Conservation (phyloP, 2,113 vertebrate genomes). For the Tachycineta bicolor region DNA sequence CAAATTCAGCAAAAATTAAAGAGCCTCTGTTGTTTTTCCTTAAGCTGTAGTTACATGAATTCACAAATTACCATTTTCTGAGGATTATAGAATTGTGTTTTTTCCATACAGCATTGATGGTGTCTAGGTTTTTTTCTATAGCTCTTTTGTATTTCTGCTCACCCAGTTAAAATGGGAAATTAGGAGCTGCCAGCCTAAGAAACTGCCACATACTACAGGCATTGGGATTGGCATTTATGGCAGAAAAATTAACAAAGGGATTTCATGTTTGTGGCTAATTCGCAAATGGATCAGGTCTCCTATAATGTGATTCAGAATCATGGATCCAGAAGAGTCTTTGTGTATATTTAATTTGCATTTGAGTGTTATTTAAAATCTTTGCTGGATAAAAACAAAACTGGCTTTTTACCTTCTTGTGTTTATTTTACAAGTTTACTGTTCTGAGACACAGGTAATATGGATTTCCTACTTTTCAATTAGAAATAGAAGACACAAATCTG, state of each 20-base stretch:
- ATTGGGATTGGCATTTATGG: neutral
- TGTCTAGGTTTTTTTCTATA: neutral
- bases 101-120: neutral
- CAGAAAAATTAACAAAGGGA: neutral
- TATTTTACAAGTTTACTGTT: neutral
- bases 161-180: neutral
- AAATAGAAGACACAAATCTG: neutral
- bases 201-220: neutral
- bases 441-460: neutral
- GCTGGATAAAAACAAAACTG: neutral
- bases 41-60: neutral
- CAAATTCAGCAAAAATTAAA: neutral
- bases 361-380: neutral
- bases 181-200: neutral
- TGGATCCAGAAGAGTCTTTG: neutral
- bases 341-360: neutral
- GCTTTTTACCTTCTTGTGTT: neutral
- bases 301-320: neutral
- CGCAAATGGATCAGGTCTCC: neutral
- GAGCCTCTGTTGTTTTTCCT: neutral
- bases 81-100: accelerated
- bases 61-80: neutral
- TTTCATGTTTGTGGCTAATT: neutral
- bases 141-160: neutral
- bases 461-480: neutral